phyloP scores from a whole-genome alignment of 1,140 invertebrate genomes.

The Zaprionus camerounensis region DNA sequence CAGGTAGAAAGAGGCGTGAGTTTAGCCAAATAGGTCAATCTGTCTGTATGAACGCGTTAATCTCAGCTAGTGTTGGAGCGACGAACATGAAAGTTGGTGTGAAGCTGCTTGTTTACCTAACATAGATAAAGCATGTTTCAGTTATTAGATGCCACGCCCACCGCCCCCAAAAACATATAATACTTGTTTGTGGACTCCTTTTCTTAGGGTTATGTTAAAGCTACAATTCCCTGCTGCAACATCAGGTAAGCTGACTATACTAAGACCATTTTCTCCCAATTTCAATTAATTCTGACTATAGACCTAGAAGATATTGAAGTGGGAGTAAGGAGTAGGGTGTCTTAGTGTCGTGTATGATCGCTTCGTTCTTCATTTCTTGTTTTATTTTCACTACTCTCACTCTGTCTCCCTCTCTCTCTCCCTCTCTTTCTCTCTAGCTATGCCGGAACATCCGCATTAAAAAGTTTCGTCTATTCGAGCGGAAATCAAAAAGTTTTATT shows the following conservation, averaged over 20 bases:
- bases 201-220: not conserved
- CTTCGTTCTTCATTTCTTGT: slow-evolving; percentile 1
- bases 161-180: no score
- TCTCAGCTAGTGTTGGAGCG: not conserved
- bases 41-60: not conserved
- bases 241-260: not conserved
- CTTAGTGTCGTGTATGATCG: not conserved
- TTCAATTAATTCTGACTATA: not conserved
- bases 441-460: slow-evolving; percentile 73
- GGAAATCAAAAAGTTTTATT: slow-evolving; percentile 81
- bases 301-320: no score
- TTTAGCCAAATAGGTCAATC: not conserved
- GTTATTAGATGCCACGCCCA: not conserved
- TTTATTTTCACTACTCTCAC: slow-evolving; percentile 21
- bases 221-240: not conserved
- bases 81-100: not conserved
- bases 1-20: not conserved
- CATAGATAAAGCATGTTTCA: not conserved
- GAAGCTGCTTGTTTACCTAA: not conserved
- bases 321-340: not conserved
- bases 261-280: not conserved
- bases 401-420: slow-evolving; percentile 22
- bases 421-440: slow-evolving; percentile 17
- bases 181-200: not conserved
- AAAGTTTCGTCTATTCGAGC: slow-evolving; percentile 76